Percentiles rank a stretch among this genome's conserved stretches.
phyloP scores from a whole-genome alignment of 2,797 vertebrate species.

The Hemitrygon akajei region DNA sequence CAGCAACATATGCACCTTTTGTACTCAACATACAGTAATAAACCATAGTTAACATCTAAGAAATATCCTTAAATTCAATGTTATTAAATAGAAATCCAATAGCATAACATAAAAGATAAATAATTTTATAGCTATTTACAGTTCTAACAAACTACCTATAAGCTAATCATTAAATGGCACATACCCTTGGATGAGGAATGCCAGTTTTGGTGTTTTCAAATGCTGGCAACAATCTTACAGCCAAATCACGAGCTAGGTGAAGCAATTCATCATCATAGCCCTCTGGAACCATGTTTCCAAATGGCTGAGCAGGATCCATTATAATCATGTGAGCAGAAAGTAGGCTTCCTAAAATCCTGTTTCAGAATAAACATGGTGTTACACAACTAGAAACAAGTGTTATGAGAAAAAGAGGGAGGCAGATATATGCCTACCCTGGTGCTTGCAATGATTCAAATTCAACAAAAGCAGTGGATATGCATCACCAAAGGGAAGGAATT shows the following conservation, averaged over 20 bases:
- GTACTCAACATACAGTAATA: background rate
- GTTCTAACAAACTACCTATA: background rate
- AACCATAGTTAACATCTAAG: background rate
- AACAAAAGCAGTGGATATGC: background rate
- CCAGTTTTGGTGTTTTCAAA: conserved; percentile 97
- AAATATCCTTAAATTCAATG: background rate
- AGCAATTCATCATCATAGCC: conserved; percentile 87
- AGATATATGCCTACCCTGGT: background rate
- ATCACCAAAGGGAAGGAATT: background rate
- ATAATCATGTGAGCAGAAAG: conserved; percentile 94
- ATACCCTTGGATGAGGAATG: conserved; percentile 88
- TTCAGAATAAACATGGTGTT: conserved; percentile 16
- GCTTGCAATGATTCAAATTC: background rate
- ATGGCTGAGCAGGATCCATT: conserved; percentile 85
- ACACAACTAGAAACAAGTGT: background rate
- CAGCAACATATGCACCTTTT: background rate
- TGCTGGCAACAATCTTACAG: conserved; percentile 86
- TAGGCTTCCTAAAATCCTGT: conserved; percentile 86
- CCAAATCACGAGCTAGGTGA: conserved; percentile 88
- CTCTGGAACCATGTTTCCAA: conserved; percentile 78
- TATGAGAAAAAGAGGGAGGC: background rate
- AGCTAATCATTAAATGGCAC: conserved; percentile 42
- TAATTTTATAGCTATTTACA: background rate
- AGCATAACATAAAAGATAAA: background rate
- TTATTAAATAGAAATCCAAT: background rate